These are phyloP conservation scores for Megastigmus dorsalis DNA, from an alignment of 2,888 invertebrate species.

Conservation along the genomic window DNA sequence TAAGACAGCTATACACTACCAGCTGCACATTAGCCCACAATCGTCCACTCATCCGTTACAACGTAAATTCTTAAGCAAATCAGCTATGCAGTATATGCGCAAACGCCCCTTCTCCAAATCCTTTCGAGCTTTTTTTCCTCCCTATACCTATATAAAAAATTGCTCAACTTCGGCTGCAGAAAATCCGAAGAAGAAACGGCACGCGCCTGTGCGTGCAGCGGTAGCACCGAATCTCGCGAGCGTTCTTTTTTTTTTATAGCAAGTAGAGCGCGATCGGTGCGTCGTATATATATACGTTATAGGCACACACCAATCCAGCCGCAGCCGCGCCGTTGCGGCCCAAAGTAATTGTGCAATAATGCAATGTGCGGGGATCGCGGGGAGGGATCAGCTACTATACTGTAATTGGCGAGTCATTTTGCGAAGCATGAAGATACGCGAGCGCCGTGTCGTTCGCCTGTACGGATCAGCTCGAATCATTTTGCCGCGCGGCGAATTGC, in stretches of 20 bases:
- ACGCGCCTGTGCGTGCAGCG: no score
- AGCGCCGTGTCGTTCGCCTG: conserved; percentile 8
- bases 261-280: conserved; percentile 69
- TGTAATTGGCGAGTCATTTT: conserved; percentile 42
- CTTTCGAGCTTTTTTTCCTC: no score
- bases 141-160: no score
- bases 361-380: conserved; percentile 45
- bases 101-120: no score
- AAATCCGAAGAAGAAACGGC: neutral
- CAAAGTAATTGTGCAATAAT: conserved; percentile 65
- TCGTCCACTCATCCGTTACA: no score
- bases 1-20: no score
- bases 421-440: neutral
- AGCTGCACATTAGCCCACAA: no score
- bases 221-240: conserved; percentile 44
- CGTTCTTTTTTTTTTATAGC: conserved; percentile 57
- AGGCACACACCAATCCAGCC: no score
- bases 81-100: neutral
- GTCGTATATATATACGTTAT: no score
- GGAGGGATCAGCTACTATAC: no score
- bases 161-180: no score
- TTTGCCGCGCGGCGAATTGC: no score
- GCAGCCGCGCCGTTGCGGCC: conserved; percentile 53
- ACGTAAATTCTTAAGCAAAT: neutral
- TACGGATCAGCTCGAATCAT: neutral